Evolutionary conservation across 2,113 vertebrate species (phyloP), one percentile per base, ranked within the genome.

Genomic region (Neolamprologus falcicula): DNA sequence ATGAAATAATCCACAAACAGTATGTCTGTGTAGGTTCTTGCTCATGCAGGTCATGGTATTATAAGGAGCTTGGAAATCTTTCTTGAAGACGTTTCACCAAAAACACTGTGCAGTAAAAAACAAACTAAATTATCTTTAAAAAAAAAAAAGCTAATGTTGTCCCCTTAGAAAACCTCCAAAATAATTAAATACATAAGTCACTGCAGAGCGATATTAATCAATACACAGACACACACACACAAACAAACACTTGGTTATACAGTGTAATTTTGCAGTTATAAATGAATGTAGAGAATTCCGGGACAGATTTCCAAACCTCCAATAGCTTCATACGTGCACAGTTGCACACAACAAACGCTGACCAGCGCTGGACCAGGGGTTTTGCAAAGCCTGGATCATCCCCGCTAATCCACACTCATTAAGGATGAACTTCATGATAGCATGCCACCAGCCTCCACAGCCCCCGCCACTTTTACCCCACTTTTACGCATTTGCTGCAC

Each of bases 321-420:
- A 52, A 7, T 85, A 55, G 26, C 33, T 10, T 16, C 52, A 37
- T 73, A 68, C 33, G 82, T 40, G 47, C 28, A 85, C 45, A 47
- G 55, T 79, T 53, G 52, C 6, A 73, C 82, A 68, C 88, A 83
- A 50, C 85, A 80, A 85, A 76, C 63, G 66, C 82, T 66, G 83
- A 78, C 61, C 86, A 89, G 89, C 85, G 52, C 83, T 88, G 92
- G 93, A 95, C 94, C 91, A 85, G 91, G 89, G 93, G 91, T 94
- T 94, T 89, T 85, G 93, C 93, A 97, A 96, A 96, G 94, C 96
- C 93, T 21, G 90, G 97, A 96, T 97, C 96, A 97, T 97, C 96
- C 96, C 82, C 81, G 90, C 93, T 97, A 97, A 97, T 97, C 96
- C 95, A 91, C 83, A 87, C 96, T 97, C 96, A 97, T 97, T 97